Base-by-base conservation (phyloP, 2,797 vertebrate genomes). In the Loris lydekkerianus region DNA sequence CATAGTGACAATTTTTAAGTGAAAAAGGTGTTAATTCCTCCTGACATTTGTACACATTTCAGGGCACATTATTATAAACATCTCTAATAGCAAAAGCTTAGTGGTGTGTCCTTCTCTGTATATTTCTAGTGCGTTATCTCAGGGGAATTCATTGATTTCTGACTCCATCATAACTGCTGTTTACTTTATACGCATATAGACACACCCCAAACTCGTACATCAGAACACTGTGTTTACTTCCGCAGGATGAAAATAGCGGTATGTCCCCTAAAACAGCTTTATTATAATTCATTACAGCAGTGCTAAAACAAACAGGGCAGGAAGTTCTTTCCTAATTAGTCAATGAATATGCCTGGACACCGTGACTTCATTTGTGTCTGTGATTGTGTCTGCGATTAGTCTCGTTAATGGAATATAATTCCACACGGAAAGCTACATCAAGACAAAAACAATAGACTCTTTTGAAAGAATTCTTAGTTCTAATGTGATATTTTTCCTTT, bases 351-450 rank as follows among this genome's bases (percentile, higher is more conserved):
- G 96, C 43, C 88, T 86, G 86, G 91, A 97, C 96, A 97, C 90
- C 73, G 58, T 89, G 96, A 88, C 97, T 97, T 98, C 94, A 95
- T 97, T 97, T 98, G 95, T 97, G 97, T 97, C 93, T 78, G 95
- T 98, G 98, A 98, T 98, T 98, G 95, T 97, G 97, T 97, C 93
- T 78, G 95, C 98, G 98, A 98, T 98, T 40, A 40, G 40, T 89
- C 97, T 93, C 92, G 94, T 97, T 98, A 86, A 95, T 97, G 96
- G 96, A 97, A 97, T 97, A 97, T 97, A 98, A 97, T 98, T 97
- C 65, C 93, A 96, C 93, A 94, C 89, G 78, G 97, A 97, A 97
- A 98, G 91, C 89, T 97, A 91, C 72, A 81, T 89, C 84, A 85
- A 60, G 53, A 95, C 92, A 94, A 97, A 98, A 96, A 97, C 97